These are phyloP conservation scores for Abrostola triplasia DNA, from an alignment of 2,888 invertebrate genomes.

Conservation along the genomic window DNA sequence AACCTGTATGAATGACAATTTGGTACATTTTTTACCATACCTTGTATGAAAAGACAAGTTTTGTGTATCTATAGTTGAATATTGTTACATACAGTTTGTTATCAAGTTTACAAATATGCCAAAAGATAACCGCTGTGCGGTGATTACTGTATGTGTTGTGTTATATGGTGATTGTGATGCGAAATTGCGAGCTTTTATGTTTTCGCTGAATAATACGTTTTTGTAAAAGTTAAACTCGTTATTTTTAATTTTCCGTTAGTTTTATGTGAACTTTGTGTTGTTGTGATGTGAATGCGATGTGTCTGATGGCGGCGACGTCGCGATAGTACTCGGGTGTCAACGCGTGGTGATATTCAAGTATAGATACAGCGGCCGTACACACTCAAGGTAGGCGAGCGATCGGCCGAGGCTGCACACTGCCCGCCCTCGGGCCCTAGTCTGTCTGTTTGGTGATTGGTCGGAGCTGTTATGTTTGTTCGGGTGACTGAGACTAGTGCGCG, in stretches of 20 bases:
- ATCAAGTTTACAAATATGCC: slow-evolving; percentile 47
- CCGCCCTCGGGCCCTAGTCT: slow-evolving; percentile 6
- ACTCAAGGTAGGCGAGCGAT: slow-evolving; percentile 7
- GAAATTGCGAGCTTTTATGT: slow-evolving; percentile 38
- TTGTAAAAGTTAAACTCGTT: slow-evolving; percentile 49
- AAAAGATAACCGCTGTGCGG: slow-evolving; percentile 44
- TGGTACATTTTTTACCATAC: slow-evolving; percentile 57
- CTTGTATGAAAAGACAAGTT: slow-evolving; percentile 43
- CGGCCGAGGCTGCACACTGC: slow-evolving; percentile 2
- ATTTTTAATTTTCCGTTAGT: slow-evolving; percentile 50
- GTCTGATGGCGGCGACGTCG: slow-evolving; percentile 35
- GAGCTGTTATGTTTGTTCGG: slow-evolving; percentile 18
- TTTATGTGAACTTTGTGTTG: slow-evolving; percentile 44
- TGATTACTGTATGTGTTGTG: slow-evolving; percentile 41
- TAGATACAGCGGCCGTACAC: slow-evolving; percentile 29
- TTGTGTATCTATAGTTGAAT: slow-evolving; percentile 54
- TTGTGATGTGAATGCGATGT: slow-evolving; percentile 29
- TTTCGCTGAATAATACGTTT: slow-evolving; percentile 51
- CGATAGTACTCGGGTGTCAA: slow-evolving; percentile 37
- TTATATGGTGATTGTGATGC: slow-evolving; percentile 41
- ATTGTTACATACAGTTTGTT: slow-evolving; percentile 50
- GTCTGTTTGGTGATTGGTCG: slow-evolving; percentile 12
- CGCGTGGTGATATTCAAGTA: slow-evolving; percentile 51
- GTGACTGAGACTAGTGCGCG: slow-evolving; percentile 14
- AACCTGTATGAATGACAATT: slow-evolving; percentile 49